Conservation (phyloP, 2,797 vertebrate genomes). For the Oryzias dopingdopingensis region DNA sequence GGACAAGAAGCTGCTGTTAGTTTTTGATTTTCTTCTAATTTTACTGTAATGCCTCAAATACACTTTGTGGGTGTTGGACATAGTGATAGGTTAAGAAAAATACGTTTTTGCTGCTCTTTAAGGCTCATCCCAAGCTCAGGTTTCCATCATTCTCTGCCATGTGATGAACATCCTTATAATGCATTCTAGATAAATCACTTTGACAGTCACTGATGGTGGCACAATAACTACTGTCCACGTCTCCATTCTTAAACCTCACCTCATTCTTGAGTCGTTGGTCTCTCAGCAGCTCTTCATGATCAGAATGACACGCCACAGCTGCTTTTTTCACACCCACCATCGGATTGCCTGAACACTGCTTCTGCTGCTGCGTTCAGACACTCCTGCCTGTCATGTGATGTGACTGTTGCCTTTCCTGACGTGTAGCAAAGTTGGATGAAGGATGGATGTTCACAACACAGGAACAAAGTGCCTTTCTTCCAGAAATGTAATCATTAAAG, state of each 20-base stretch:
- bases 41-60: too few species aligned
- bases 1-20: too few species aligned
- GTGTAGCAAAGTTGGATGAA: slow-evolving; percentile 31
- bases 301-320: slow-evolving; percentile 39
- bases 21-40: too few species aligned
- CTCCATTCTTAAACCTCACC: slow-evolving; percentile 28
- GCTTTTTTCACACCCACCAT: slow-evolving; percentile 29
- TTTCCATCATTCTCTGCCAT: slow-evolving; percentile 1
- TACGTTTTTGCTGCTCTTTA: too few species aligned
- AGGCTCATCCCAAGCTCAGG: background rate
- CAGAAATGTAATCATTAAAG: slow-evolving; percentile 1
- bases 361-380: slow-evolving; percentile 39
- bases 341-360: slow-evolving; percentile 26
- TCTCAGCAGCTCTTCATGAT: slow-evolving; percentile 31
- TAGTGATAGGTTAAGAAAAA: too few species aligned
- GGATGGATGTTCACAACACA: slow-evolving; percentile 8
- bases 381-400: slow-evolving; percentile 28
- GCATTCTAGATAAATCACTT: slow-evolving; percentile 15
- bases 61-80: too few species aligned
- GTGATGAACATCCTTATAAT: slow-evolving; percentile 24
- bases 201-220: slow-evolving; percentile 20
- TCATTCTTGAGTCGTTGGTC: slow-evolving; percentile 26
- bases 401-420: slow-evolving; percentile 28
- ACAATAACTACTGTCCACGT: slow-evolving; percentile 17
- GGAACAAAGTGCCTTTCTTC: slow-evolving; percentile 14